These are phyloP conservation scores for Melopsittacus undulatus DNA, from an alignment of 2,797 vertebrate genomes.

Conservation along the genomic window DNA sequence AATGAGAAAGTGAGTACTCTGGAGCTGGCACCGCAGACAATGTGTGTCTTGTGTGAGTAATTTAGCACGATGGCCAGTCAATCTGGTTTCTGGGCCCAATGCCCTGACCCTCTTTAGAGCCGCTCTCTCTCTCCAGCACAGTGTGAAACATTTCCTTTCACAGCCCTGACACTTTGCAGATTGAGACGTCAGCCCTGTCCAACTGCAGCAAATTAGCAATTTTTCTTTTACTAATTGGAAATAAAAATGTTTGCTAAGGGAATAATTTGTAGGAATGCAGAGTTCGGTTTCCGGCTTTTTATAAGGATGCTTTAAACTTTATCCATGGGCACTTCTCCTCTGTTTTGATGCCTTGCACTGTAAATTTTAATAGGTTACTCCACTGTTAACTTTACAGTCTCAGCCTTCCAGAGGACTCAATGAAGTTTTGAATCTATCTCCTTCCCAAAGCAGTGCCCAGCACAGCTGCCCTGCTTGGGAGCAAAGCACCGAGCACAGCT, in stretches of 20 bases:
- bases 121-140: slow-evolving; percentile 78
- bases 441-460: not conserved
- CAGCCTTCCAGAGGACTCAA: slow-evolving; percentile 44
- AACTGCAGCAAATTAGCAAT: slow-evolving; percentile 92
- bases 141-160: slow-evolving; percentile 90
- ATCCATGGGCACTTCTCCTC: slow-evolving; percentile 28
- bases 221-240: slow-evolving; percentile 95
- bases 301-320: slow-evolving; percentile 58
- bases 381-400: slow-evolving; percentile 61
- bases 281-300: slow-evolving; percentile 72
- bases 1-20: slow-evolving; percentile 77
- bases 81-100: slow-evolving; percentile 84
- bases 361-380: slow-evolving; percentile 47
- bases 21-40: slow-evolving; percentile 84
- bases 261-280: slow-evolving; percentile 74
- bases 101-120: slow-evolving; percentile 86
- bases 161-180: slow-evolving; percentile 90
- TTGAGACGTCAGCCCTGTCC: slow-evolving; percentile 93
- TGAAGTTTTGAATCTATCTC: slow-evolving; percentile 48
- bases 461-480: not conserved
- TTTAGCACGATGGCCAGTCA: slow-evolving; percentile 82
- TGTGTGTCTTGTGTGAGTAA: slow-evolving; percentile 85
- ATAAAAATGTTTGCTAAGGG: slow-evolving; percentile 90
- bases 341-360: slow-evolving; percentile 53
- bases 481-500: not conserved